Evolutionary conservation across 2,113 vertebrate genomes (phyloP).

Genomic region (Phalacrocorax carbo): DNA sequence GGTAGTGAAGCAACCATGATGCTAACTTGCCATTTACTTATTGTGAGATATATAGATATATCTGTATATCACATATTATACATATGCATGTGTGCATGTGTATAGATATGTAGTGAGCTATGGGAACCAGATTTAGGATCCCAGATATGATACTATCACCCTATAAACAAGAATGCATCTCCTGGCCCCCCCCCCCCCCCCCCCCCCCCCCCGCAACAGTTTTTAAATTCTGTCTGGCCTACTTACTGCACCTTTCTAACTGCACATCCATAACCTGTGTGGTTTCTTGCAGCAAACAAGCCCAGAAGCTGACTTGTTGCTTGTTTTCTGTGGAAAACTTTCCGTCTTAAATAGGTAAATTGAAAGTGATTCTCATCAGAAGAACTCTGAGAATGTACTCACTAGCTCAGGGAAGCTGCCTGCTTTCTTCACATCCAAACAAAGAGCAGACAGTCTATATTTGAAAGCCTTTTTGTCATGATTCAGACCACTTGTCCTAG

Average conservation of each 20-base stretch:
- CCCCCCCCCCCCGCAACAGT: neutral
- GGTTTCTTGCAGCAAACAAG: neutral
- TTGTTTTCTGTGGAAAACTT: constrained; percentile 18
- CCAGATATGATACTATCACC: neutral
- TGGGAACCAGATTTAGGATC: neutral
- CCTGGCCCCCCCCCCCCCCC: too few species aligned
- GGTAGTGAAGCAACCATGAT: neutral
- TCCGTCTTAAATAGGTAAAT: neutral
- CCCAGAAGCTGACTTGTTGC: neutral
- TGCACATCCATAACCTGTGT: neutral
- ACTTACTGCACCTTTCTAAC: neutral
- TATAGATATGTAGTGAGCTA: neutral
- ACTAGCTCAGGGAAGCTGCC: neutral
- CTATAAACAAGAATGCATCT: neutral
- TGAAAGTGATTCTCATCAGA: neutral
- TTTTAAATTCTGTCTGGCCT: neutral
- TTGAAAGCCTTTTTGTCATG: constrained; percentile 54
- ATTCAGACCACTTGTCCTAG: constrained; percentile 58
- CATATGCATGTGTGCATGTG: neutral
- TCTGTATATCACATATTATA: too few species aligned
- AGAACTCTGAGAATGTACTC: neutral
- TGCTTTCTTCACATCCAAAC: constrained; percentile 44
- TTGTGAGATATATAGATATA: neutral
- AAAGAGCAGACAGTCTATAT: constrained; percentile 37
- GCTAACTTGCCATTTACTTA: neutral